Evolutionary conservation across 2,888 invertebrate species (phyloP).

Genomic region (Drosophila crucigera): DNA sequence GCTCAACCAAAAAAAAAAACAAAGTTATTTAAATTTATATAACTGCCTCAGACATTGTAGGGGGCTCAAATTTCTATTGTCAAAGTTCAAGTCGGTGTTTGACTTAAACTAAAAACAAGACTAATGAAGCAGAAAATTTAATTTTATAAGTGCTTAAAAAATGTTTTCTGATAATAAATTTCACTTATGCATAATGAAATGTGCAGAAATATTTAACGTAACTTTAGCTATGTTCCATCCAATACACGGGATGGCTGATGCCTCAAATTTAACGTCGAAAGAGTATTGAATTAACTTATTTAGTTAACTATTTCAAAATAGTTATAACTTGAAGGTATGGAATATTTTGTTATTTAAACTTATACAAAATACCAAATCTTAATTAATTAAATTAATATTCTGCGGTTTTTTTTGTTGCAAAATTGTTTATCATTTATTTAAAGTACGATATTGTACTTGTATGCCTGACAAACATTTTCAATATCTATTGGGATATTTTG

Average conservation of each 20-base stretch:
- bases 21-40: conserved; percentile 46
- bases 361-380: not conserved
- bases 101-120: not conserved
- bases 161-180: not conserved
- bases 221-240: not conserved
- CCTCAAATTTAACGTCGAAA: not conserved
- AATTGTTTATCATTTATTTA: rapidly evolving
- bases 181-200: not conserved
- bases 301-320: not conserved
- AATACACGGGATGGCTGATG: not conserved
- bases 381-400: not conserved
- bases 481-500: not conserved
- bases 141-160: not conserved
- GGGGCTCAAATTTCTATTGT: conserved; percentile 27
- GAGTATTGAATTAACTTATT: not conserved
- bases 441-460: not conserved
- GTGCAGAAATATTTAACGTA: not conserved
- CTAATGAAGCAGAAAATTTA: not conserved
- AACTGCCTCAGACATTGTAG: conserved; percentile 34
- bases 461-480: not conserved
- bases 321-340: not conserved
- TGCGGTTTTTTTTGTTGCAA: not conserved
- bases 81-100: not conserved
- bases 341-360: not conserved
- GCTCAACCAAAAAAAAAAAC: conserved; percentile 8